Conservation (phyloP, 2,888 invertebrate genomes). For the Poecilobothrus nobilitatus region DNA sequence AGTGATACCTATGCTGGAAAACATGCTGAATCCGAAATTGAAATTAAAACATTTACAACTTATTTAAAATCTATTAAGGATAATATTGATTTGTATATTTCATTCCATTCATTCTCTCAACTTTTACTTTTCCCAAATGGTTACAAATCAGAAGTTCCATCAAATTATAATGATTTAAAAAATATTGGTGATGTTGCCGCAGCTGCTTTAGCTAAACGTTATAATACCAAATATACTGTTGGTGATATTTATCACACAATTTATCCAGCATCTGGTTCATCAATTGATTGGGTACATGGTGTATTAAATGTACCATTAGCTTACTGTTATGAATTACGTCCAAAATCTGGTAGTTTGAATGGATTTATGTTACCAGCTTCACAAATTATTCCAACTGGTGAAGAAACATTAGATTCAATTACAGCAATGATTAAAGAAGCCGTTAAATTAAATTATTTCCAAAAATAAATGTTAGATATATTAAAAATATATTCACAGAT, state of each 20-base stretch:
- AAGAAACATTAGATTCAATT: slow-evolving; percentile 52
- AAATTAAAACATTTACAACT: slow-evolving; percentile 49
- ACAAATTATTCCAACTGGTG: slow-evolving; percentile 56
- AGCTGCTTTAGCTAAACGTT: slow-evolving; percentile 34
- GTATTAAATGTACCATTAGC: slow-evolving; percentile 49
- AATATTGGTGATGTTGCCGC: slow-evolving; percentile 30
- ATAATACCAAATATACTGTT: slow-evolving; percentile 42
- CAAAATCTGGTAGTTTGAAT: slow-evolving; percentile 27
- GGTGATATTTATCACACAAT: slow-evolving; percentile 45
- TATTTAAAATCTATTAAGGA: slow-evolving; percentile 48
- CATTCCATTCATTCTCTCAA: slow-evolving; percentile 69
- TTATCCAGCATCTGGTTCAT: slow-evolving; percentile 51
- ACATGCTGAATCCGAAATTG: slow-evolving; percentile 61
- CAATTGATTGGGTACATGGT: slow-evolving; percentile 58
- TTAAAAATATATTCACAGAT: no score
- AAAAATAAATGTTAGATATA: no score
- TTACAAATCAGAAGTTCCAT: slow-evolving; percentile 46
- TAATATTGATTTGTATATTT: slow-evolving; percentile 54
- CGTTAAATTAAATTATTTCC: slow-evolving; percentile 40
- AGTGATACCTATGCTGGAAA: slow-evolving; percentile 58
- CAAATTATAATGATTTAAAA: slow-evolving; percentile 48
- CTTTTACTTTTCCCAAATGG: slow-evolving; percentile 59
- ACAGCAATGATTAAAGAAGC: slow-evolving; percentile 47
- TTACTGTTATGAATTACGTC: slow-evolving; percentile 54
- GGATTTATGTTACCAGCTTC: slow-evolving; percentile 59